A percentile compares a stretch with the other conserved stretches of the same genome.
phyloP scores from a whole-genome alignment of 1,140 invertebrate genomes.

The Dreissena polymorpha region DNA sequence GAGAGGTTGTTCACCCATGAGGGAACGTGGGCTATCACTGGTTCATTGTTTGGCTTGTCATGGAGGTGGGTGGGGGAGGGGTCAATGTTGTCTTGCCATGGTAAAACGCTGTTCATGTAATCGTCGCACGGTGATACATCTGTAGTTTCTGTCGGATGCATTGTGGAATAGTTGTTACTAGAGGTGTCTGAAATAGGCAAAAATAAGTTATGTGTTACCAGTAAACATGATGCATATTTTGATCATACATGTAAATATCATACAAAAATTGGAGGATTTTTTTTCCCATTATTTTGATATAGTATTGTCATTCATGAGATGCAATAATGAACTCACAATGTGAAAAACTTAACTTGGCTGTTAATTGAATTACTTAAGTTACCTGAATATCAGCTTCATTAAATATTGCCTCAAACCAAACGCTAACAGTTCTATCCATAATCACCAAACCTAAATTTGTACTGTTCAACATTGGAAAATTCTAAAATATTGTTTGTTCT shows the following conservation, averaged over 20 bases:
- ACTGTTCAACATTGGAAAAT: too few species aligned
- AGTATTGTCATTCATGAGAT: neutral
- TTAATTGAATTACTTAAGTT: too few species aligned
- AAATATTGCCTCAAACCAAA: too few species aligned
- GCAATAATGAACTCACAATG: neutral
- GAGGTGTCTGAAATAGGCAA: neutral
- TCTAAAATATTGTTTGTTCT: too few species aligned
- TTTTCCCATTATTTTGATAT: too few species aligned
- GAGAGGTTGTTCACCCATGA: constrained; percentile 76
- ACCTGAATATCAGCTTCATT: too few species aligned
- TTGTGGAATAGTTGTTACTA: neutral
- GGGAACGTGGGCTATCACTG: constrained; percentile 70
- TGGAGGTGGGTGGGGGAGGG: constrained; percentile 56
- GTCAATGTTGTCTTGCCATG: constrained; percentile 71
- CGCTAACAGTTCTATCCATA: too few species aligned
- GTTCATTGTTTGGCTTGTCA: constrained; percentile 70
- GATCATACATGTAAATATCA: too few species aligned
- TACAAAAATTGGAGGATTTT: too few species aligned
- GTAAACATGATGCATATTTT: neutral
- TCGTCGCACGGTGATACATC: neutral
- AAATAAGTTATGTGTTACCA: neutral
- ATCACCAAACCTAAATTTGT: too few species aligned
- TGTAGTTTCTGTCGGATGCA: neutral
- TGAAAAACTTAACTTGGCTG: neutral
- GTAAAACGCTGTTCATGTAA: constrained; percentile 50